phyloP scores from a whole-genome alignment of 2,888 invertebrate species.

The Apantesis nais region DNA sequence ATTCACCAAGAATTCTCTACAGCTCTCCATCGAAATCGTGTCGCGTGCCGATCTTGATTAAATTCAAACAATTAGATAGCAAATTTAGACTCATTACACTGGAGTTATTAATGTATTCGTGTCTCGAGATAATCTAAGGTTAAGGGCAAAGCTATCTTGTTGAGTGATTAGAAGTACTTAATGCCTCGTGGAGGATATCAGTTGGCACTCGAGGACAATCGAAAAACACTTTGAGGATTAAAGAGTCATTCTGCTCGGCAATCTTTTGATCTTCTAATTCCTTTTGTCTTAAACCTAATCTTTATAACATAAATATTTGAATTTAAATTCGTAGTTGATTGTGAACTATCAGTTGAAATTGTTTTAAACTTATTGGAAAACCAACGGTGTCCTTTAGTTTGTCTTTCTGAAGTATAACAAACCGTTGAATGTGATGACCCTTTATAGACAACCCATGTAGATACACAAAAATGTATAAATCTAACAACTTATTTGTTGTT shows the following conservation, averaged over 20 bases:
- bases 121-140: constrained; percentile 26
- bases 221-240: constrained; percentile 23
- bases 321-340: neutral
- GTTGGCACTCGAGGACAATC: constrained; percentile 31
- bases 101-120: constrained; percentile 31
- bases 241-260: constrained; percentile 7
- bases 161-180: constrained; percentile 34
- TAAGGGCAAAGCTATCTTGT: constrained; percentile 36
- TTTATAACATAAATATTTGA: neutral
- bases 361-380: no score
- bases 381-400: no score
- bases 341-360: neutral
- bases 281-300: neutral
- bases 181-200: constrained; percentile 21
- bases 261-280: constrained; percentile 27
- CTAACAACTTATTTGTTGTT: neutral
- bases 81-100: constrained; percentile 30
- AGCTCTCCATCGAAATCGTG: neutral
- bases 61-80: constrained; percentile 24
- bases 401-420: no score
- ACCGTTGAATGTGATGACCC: no score
- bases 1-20: neutral
- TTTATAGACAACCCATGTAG: no score
- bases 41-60: constrained; percentile 25
- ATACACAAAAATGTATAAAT: no score